These are phyloP conservation scores for Heliconius nattereri DNA, from an alignment of 1,140 invertebrate genomes.

Conservation along the genomic window DNA sequence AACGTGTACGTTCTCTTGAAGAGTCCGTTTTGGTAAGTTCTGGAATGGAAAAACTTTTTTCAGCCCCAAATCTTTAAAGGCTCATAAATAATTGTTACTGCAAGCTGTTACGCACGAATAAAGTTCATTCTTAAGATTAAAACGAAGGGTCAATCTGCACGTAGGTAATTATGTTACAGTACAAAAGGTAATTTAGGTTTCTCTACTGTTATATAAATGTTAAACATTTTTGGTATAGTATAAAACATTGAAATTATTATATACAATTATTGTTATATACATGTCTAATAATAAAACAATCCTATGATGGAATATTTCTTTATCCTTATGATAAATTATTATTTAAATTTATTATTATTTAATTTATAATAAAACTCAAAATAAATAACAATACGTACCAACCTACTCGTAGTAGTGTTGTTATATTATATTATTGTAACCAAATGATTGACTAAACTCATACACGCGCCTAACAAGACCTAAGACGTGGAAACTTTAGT, in stretches of 20 bases:
- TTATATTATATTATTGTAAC: not conserved
- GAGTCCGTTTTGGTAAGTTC: constrained; percentile 30
- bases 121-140: constrained; percentile 39
- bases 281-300: too few species aligned
- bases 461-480: constrained; percentile 44
- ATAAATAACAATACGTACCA: too few species aligned
- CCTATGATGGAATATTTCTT: too few species aligned
- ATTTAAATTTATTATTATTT: too few species aligned
- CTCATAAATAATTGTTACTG: constrained; percentile 42
- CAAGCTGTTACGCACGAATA: constrained; percentile 42
- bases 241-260: too few species aligned
- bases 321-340: too few species aligned
- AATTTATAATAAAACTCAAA: too few species aligned
- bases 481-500: constrained; percentile 50
- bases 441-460: constrained; percentile 50
- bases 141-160: constrained; percentile 38
- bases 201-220: not conserved
- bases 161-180: constrained; percentile 35
- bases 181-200: not conserved
- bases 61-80: constrained; percentile 23
- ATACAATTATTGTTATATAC: too few species aligned
- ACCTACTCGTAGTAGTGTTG: too few species aligned
- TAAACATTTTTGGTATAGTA: too few species aligned
- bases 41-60: constrained; percentile 35
- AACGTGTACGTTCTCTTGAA: constrained; percentile 4